phyloP scores from a whole-genome alignment of 2,797 vertebrate species.

The Falco naumanni region DNA sequence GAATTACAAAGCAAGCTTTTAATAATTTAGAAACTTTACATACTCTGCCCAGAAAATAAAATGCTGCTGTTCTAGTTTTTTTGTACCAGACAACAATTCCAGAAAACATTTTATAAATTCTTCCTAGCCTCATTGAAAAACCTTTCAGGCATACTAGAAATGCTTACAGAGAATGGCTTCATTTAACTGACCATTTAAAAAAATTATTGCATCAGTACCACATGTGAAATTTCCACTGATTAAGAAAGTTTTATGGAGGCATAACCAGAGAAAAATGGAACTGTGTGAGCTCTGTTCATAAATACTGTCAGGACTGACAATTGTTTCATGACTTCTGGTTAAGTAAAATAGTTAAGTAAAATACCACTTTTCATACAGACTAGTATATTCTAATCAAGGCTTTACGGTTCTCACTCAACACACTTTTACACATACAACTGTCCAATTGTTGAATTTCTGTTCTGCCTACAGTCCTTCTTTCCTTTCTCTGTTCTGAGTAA shows the following conservation, averaged over 20 bases:
- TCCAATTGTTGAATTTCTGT: not conserved
- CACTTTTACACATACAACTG: conserved; percentile 8
- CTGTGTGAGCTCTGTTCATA: conserved; percentile 19
- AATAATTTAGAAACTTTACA: not conserved
- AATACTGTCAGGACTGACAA: conserved; percentile 13
- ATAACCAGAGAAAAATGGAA: conserved; percentile 51
- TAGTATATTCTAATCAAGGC: not conserved
- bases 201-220: not conserved
- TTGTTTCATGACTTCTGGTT: conserved; percentile 37
- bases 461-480: conserved; percentile 3
- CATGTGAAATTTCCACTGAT: conserved; percentile 36
- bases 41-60: not conserved
- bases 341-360: conserved; percentile 71
- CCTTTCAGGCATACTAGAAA: not conserved
- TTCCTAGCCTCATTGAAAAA: not conserved
- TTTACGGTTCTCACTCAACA: not conserved
- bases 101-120: not conserved
- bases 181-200: conserved; percentile 5
- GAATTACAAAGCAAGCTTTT: not conserved
- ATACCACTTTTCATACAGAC: conserved; percentile 15
- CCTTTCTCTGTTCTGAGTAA: not conserved
- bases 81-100: not conserved
- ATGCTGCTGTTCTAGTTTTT: not conserved
- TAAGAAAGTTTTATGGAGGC: conserved; percentile 37
- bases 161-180: not conserved